Evolutionary conservation across 2,113 vertebrate species (phyloP).

Genomic region (Puma concolor): DNA sequence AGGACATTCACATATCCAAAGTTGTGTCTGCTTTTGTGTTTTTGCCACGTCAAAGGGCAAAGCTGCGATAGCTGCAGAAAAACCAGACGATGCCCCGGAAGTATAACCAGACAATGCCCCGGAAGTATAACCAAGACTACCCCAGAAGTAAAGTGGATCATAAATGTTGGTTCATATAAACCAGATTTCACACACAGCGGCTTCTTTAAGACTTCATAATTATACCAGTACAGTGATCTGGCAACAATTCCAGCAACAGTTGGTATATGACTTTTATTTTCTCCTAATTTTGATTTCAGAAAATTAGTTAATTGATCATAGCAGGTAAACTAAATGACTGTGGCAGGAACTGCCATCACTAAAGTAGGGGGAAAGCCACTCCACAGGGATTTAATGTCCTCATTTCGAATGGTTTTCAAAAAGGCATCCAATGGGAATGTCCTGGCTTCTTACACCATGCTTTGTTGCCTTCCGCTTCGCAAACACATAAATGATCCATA

Average conservation of each 20-base stretch:
- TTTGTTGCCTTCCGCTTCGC: constrained; percentile 90
- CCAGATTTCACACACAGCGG: constrained; percentile 87
- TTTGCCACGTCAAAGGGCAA: constrained; percentile 97
- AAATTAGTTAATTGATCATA: constrained; percentile 91
- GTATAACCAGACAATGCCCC: constrained; percentile 90
- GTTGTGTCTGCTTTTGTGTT: constrained; percentile 92
- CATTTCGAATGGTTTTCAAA: constrained; percentile 90
- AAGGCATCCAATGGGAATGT: constrained; percentile 94
- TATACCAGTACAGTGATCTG: constrained; percentile 95
- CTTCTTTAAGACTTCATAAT: constrained; percentile 92
- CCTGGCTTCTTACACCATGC: constrained; percentile 91
- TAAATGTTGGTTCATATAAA: constrained; percentile 88
- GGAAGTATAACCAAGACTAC: constrained; percentile 79
- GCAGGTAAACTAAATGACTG: constrained; percentile 94
- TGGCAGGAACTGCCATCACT: constrained; percentile 94
- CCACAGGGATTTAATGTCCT: constrained; percentile 93
- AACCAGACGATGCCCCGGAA: constrained; percentile 91
- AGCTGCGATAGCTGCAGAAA: constrained; percentile 90
- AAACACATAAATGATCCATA: constrained; percentile 93
- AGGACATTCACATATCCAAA: constrained; percentile 89
- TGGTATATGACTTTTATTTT: constrained; percentile 85
- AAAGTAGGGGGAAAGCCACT: constrained; percentile 94
- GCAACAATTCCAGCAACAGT: constrained; percentile 91
- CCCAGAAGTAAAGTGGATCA: constrained; percentile 91
- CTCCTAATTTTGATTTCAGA: constrained; percentile 86